phyloP scores from a whole-genome alignment of 2,888 invertebrate genomes.

The Stratiomys singularior region DNA sequence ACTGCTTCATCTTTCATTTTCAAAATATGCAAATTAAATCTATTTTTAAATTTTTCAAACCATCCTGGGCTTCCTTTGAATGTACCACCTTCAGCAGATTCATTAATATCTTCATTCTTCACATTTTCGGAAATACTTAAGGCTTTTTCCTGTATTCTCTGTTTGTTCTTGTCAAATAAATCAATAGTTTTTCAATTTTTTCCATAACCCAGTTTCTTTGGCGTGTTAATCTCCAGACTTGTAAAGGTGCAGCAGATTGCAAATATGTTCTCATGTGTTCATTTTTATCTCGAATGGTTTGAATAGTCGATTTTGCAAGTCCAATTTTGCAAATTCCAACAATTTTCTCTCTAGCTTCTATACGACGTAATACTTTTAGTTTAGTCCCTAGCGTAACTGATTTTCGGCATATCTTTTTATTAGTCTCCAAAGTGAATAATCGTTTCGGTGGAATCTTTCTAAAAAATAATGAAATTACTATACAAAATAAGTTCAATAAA shows the following conservation, averaged over 20 bases:
- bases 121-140: conserved; percentile 54
- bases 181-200: conserved; percentile 52
- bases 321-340: conserved; percentile 52
- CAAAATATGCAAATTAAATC: conserved; percentile 53
- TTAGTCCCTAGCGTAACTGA: conserved; percentile 51
- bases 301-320: conserved; percentile 53
- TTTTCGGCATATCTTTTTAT: too few species aligned
- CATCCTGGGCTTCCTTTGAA: conserved; percentile 51
- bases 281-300: conserved; percentile 54
- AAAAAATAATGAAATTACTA: too few species aligned
- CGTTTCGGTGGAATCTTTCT: too few species aligned
- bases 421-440: conserved; percentile 48
- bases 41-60: conserved; percentile 52
- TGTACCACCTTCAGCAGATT: conserved; percentile 48
- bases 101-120: conserved; percentile 51
- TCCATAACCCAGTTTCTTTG: too few species aligned
- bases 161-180: conserved; percentile 43
- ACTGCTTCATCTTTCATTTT: conserved; percentile 53
- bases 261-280: conserved; percentile 48
- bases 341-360: too few species aligned
- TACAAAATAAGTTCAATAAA: conserved; percentile 19
- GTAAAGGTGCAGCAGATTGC: conserved; percentile 53
- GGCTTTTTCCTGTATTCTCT: conserved; percentile 54
- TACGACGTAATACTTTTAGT: conserved; percentile 53
- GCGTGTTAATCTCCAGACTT: conserved; percentile 51